Base-by-base conservation (phyloP, 1,140 invertebrate genomes). In the Bombus turneri region DNA sequence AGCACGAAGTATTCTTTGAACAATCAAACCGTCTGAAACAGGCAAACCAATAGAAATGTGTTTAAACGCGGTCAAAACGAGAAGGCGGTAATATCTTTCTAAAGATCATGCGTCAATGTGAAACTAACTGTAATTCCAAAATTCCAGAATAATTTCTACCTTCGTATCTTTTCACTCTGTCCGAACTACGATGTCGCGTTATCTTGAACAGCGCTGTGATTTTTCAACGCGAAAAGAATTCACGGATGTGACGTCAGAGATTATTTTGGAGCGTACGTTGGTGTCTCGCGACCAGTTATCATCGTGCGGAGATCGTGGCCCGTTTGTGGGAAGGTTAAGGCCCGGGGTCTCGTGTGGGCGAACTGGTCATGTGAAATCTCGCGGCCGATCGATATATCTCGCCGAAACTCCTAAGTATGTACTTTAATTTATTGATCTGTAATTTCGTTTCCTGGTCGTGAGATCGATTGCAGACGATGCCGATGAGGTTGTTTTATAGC, bases 271-370 rank as follows among this genome's bases (percentile, higher is more conserved):
- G 22, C n/a, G 3, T 15, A 13, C 39, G 62, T 69, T 22, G 43
- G n/a, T 41, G 53, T 39, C 18, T 25, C 15, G 15, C 34, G 22
- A 15, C 4, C 28, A 31, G 1, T 69, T 66, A 62, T 62, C 68
- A 79, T 28, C 39, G 39, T 8, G 25, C 5, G 8, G 31, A 73
- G 76, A 86, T 82, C 31, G 43, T 25, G 9, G n/a, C 25, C 41
- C 28, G 18, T 74, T 57, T 43, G 59, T 6, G 37, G 73, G 57
- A 86, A 86, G 80, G 73, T 86, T 86, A 83, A 86, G 73, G 73
- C 71, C 71, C 31, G 12, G 28, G 15, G 12, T 34, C 31, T 22
- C 39, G 34, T 47, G 59, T 82, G 53, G 80, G 64, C 47, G 31
- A 53, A 83, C 73, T 73, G 72, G 72, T 86, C 64, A 53, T 22